Base-by-base conservation (phyloP, 2,797 vertebrate species). In the Rachycentron canadum region DNA sequence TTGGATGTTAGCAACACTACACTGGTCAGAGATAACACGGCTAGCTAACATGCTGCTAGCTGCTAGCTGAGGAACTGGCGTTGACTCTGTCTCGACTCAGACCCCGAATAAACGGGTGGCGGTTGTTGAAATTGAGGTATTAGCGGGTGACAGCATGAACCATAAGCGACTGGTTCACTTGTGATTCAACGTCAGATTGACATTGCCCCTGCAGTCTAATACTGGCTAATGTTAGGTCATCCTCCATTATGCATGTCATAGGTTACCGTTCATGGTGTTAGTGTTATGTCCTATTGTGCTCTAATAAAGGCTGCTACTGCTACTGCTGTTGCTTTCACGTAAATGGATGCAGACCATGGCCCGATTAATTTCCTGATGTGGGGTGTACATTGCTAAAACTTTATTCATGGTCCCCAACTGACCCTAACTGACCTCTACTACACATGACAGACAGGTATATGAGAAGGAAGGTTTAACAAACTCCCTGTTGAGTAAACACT, bases 1-100 rank as follows among this genome's bases (percentile, higher is more conserved):
- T 63, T 83, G 64, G 43, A 63, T 86, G 76, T 79, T 85, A 76
- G 78, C 81, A 52, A 11, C 55, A 38, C 47, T 16, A 40, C 7
- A 3, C 34, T 56, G 63, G 21, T 56, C 34, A 38, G 13, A 78
- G 69, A 82, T 81, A 60, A 50, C 13, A 38, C 59, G 19, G 62
- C 7, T 21, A 19, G 71, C 28, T 67, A 65, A 53, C 63, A 43
- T 58, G 58, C 38, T 14, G 76, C 26, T 87, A 82, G 76, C 26
- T 87, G 19, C 47, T 72, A 58, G 68, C 75, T 3, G 36, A 17
- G 53, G 17, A 43, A 65, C 60, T 58, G 53, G 47, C 21, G 23
- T 32, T 36, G 21, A 30, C 17, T 13, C 4, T 25, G 57, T 47
- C 43, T 34, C 6, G 3, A 28, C 3, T 34, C 34, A 65, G 72